A percentile compares a stretch with the other conserved stretches of the same genome.
Evolutionary conservation across 2,888 invertebrate genomes (phyloP).

Genomic region (Pristionchus mayeri): DNA sequence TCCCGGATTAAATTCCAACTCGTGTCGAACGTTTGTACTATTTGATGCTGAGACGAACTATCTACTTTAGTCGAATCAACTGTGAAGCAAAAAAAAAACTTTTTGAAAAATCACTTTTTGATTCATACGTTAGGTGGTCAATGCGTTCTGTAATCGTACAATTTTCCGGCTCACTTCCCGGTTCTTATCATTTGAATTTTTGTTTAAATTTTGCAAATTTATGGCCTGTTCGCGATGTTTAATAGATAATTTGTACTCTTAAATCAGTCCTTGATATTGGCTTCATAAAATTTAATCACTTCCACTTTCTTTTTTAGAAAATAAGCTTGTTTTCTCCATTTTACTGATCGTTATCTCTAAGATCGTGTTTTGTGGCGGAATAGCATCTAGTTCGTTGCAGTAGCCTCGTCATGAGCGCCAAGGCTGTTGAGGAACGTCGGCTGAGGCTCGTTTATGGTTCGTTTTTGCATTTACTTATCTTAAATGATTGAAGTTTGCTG

Average conservation of each 20-base stretch:
- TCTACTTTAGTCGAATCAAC: no score
- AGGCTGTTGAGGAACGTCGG: slow-evolving; percentile 58
- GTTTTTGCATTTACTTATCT: not conserved
- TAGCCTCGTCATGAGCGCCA: slow-evolving; percentile 33
- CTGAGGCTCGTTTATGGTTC: slow-evolving; percentile 62
- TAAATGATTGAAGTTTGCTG: no score
- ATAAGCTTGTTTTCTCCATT: not conserved
- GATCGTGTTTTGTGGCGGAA: not conserved
- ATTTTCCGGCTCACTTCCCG: not conserved
- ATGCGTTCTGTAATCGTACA: not conserved
- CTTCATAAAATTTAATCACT: not conserved
- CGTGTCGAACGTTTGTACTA: no score
- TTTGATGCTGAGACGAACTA: no score
- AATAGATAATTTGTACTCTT: no score
- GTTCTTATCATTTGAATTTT: not conserved
- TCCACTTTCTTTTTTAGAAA: not conserved
- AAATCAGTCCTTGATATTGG: not conserved
- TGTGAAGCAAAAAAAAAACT: not conserved
- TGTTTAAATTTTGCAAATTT: not conserved
- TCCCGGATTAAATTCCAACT: no score
- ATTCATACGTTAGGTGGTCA: not conserved
- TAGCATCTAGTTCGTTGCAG: not conserved
- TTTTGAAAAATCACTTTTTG: not conserved
- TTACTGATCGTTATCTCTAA: not conserved
- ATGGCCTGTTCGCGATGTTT: no score